Conservation (phyloP, 2,888 invertebrate genomes). For the Vesta saturnalis region DNA sequence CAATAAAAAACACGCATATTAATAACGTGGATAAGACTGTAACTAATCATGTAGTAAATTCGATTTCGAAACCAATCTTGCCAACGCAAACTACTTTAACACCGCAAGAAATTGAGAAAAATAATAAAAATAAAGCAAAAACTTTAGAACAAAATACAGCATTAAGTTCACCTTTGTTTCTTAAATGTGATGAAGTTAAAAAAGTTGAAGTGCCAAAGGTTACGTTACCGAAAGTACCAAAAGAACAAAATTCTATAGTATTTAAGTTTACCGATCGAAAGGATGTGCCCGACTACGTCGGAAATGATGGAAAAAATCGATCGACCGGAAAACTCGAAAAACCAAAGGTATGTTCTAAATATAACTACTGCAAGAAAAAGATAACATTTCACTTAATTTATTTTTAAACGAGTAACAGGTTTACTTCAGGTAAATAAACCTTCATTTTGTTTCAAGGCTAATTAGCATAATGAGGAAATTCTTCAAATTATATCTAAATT, state of each 20-base stretch:
- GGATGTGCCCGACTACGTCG: constrained; percentile 91
- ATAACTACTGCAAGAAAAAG: background rate
- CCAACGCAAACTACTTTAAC: constrained; percentile 67
- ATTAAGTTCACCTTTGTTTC: constrained; percentile 59
- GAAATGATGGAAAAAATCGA: constrained; percentile 84
- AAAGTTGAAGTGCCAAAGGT: constrained; percentile 45
- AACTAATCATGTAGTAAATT: constrained; percentile 15
- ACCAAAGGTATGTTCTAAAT: constrained; percentile 73
- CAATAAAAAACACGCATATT: constrained; percentile 20
- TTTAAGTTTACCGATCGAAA: constrained; percentile 88
- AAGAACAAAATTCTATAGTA: constrained; percentile 74
- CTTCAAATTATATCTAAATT: background rate
- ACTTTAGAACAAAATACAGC: constrained; percentile 63
- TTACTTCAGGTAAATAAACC: constrained; percentile 6
- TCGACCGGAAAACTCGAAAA: constrained; percentile 72
- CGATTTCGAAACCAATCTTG: constrained; percentile 40
- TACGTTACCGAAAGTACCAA: constrained; percentile 50
- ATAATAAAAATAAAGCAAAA: constrained; percentile 73
- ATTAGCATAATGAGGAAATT: constrained; percentile 1
- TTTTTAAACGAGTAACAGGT: background rate
- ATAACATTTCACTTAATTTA: background rate
- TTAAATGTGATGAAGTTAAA: constrained; percentile 49
- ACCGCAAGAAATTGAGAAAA: constrained; percentile 75
- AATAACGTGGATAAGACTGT: constrained; percentile 24
- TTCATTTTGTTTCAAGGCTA: background rate